These are phyloP conservation scores for Orius laevigatus DNA, from an alignment of 1,140 invertebrate genomes.

Conservation along the genomic window DNA sequence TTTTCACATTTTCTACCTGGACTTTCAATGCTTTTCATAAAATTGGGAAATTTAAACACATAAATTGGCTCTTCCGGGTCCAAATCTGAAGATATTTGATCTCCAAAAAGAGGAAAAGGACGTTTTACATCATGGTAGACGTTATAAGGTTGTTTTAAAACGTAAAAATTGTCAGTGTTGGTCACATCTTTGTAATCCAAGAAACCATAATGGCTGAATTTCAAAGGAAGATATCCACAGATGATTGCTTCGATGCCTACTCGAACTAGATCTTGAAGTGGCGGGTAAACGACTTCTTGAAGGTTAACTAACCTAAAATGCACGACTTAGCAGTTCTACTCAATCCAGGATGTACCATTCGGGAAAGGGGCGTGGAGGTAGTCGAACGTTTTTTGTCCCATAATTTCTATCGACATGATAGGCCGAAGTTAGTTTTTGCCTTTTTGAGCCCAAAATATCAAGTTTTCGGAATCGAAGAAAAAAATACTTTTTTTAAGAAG, in stretches of 20 bases:
- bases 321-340: too few relatives aligned
- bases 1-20: too few relatives aligned
- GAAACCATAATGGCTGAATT: conserved; percentile 3
- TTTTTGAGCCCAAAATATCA: too few relatives aligned
- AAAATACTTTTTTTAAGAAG: too few relatives aligned
- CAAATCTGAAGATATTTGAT: conserved; percentile 1
- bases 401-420: too few relatives aligned
- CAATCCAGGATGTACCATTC: too few relatives aligned
- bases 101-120: neutral
- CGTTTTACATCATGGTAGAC: conserved; percentile 1
- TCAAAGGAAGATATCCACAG: conserved; percentile 1
- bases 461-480: too few relatives aligned
- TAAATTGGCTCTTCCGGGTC: conserved; percentile 3
- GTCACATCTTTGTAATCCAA: conserved; percentile 2
- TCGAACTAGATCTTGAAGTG: neutral
- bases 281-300: too few relatives aligned
- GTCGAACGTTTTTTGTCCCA: too few relatives aligned
- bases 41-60: conserved; percentile 2
- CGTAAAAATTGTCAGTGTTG: neutral
- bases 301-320: too few relatives aligned
- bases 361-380: too few relatives aligned
- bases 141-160: conserved; percentile 3
- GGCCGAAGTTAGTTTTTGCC: too few relatives aligned
- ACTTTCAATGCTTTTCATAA: neutral
- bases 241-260: neutral